Base-by-base conservation (phyloP, 2,888 invertebrate species). In the Tipula vernalis region DNA sequence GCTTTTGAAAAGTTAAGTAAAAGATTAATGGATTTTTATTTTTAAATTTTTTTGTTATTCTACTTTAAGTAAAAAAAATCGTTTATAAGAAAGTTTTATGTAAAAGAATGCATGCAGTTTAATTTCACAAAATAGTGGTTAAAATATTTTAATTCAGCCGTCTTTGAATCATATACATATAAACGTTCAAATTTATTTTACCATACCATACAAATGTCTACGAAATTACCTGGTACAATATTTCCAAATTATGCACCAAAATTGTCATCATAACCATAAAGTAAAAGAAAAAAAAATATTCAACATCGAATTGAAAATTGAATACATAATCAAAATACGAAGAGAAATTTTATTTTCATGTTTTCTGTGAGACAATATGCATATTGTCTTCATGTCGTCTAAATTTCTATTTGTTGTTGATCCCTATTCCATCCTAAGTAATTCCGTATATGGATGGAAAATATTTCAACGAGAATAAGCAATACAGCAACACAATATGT, bases 1-100 rank as follows among this genome's bases (percentile, higher is more conserved):
- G 85, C 85, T 85, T 85, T 85, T 85, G 85, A 85, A 85, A 85
- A 85, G 85, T 85, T 85, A 85, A 85, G 85, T 85, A 85, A 39
- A 85, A 85, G 85, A 85, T 85, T 85, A 85, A 85, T 85, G 85
- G 85, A 85, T 85, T 85, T 41, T 85, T 85, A 83, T 83, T 83
- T 83, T 83, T 36, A 83, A 83, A n/a, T 36, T 36, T 36, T 36
- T 36, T 36, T 36, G 13, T 83, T 36, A 36, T 83, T 83, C 36
- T 83, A 36, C n/a, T 83, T 83, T 83, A 13, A 36, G 36, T 83
- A 83, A 36, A 83, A 83, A 83, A 36, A 83, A 28, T 28, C 5
- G 4, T 36, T 36, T 1, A 83, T 13, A 83, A 83, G 83, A 83
- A 36, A 83, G 36, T 83, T 57, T 57, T 15, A 5, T 57, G 12